Evolutionary conservation across 2,888 invertebrate species (phyloP).

Genomic region (Parnassius apollo): DNA sequence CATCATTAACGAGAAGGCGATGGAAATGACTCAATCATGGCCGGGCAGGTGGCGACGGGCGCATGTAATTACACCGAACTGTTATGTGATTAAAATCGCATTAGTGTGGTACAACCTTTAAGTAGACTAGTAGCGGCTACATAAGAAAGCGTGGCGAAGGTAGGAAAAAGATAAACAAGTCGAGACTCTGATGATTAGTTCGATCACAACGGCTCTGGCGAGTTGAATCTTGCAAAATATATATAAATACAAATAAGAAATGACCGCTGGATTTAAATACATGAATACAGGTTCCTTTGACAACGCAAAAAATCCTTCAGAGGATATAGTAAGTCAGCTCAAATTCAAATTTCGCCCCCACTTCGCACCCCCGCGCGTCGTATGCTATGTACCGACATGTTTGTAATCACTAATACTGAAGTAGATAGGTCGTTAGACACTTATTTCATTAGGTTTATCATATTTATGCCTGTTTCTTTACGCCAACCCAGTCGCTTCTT

Average conservation of each 20-base stretch:
- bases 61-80: constrained; percentile 39
- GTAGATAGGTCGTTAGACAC: no score
- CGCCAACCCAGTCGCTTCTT: no score
- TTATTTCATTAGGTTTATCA: no score
- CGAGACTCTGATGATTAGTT: not conserved
- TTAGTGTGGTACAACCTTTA: constrained; percentile 35
- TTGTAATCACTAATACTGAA: no score
- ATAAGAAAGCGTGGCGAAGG: constrained; percentile 20
- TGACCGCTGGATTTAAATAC: no score
- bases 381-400: no score
- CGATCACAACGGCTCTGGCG: not conserved
- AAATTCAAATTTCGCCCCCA: no score
- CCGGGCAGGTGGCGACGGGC: constrained; percentile 37
- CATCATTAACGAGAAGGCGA: constrained; percentile 38
- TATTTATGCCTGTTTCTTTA: no score
- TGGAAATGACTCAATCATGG: constrained; percentile 45
- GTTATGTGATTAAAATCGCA: constrained; percentile 59
- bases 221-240: not conserved
- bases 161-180: constrained; percentile 17
- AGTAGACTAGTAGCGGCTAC: constrained; percentile 14
- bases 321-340: no score
- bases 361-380: no score
- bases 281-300: no score
- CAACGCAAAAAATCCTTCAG: no score
- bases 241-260: not conserved